Evolutionary conservation across 2,888 invertebrate species (phyloP), one percentile per base, ranked within the genome.

Genomic region (Drosophila mimetica): DNA sequence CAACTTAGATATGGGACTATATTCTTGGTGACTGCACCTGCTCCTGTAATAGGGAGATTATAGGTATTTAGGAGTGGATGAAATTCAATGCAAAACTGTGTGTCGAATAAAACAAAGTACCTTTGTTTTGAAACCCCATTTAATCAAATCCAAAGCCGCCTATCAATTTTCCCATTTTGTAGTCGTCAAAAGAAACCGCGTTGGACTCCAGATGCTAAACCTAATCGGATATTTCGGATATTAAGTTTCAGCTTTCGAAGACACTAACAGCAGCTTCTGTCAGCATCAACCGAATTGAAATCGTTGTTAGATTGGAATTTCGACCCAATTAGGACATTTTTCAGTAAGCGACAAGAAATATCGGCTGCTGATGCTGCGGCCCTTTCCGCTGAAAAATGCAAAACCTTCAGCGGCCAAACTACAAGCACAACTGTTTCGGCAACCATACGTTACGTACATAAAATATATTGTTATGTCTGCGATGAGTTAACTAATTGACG

Each of bases 241-340:
- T 22, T 7, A 14, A 25, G 47, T 18, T 7, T 18, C 14, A 28
- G 13, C 4, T 9, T 28, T 9, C 18, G 42, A 60, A 22, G 25
- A 42, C 61, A 14, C 13, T 18, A 34, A 8, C 61, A 53, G 78
- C 75, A 70, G 71, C 71, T 41, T 65, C 58, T 65, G 73, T 74
- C 72, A 71, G 67, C 69, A 71, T 70, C 70, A 63, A 71, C 64
- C 54, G 71, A 77, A 76, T 72, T 71, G 48, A 76, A 84, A 76
- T 86, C 83, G 83, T 76, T 89, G 89, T 89, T 88, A 90, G 89
- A 89, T 79, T 88, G 88, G 88, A 88, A 88, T 88, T 88, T 90
- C 85, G 86, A 87, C 89, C 88, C 88, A 88, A 88, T 88, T 88
- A 88, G 88, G 89, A 87, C 70, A 89, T 82, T 84, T 77, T 63